phyloP scores from a whole-genome alignment of 2,888 invertebrate genomes.

The Heliconius aoede region DNA sequence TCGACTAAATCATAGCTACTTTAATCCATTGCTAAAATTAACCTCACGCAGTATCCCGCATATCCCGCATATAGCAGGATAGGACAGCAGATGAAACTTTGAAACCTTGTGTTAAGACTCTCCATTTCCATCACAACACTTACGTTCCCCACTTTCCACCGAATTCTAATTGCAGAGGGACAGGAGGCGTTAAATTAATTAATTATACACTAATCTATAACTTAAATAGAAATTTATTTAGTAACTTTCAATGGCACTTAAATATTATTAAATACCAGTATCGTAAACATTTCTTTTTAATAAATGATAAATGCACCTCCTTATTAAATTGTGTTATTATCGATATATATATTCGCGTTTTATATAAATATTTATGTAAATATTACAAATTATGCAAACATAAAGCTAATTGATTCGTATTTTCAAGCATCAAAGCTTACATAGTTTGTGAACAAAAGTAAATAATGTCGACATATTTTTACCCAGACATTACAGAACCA shows the following conservation, averaged over 20 bases:
- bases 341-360: not conserved
- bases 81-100: too few species aligned
- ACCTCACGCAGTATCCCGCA: too few species aligned
- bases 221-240: not conserved
- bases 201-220: too few species aligned
- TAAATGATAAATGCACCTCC: slow-evolving; percentile 13
- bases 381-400: slow-evolving; percentile 1
- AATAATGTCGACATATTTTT: not conserved
- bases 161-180: too few species aligned
- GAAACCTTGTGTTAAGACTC: too few species aligned
- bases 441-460: slow-evolving; percentile 6
- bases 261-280: slow-evolving; percentile 1
- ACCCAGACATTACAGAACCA: not conserved
- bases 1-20: too few species aligned
- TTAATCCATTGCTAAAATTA: too few species aligned
- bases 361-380: slow-evolving; percentile 15
- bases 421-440: slow-evolving; percentile 16
- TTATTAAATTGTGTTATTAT: not conserved
- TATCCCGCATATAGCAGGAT: too few species aligned
- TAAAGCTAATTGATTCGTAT: slow-evolving; percentile 17
- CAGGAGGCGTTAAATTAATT: too few species aligned
- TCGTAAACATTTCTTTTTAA: not conserved
- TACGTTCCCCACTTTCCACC: too few species aligned
- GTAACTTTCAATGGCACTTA: slow-evolving; percentile 13
- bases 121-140: too few species aligned